Percentiles rank a stretch among this genome's conserved stretches.
Conservation (phyloP, 2,797 vertebrate species). For the Holocentrus rufus region DNA sequence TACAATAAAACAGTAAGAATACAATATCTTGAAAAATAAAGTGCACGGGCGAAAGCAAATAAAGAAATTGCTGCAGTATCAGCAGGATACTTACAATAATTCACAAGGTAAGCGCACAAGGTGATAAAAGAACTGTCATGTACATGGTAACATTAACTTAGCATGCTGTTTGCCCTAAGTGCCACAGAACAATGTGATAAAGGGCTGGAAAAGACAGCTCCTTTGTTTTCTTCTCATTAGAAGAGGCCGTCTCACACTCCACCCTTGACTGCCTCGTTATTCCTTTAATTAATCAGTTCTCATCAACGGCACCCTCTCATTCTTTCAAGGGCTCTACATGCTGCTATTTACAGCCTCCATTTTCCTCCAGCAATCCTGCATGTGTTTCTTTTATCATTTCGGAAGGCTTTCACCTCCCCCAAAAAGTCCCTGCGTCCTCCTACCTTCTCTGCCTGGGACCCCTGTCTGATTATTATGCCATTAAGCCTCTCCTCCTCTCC, state of each 20-base stretch:
- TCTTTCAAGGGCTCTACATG: conserved; percentile 79
- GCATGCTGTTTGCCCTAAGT: conserved; percentile 66
- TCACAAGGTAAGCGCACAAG: conserved; percentile 64
- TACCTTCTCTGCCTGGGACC: conserved; percentile 76
- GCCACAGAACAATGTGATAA: conserved; percentile 74
- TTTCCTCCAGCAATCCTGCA: conserved; percentile 66
- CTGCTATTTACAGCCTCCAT: conserved; percentile 66
- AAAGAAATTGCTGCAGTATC: conserved; percentile 15
- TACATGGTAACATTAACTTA: conserved; percentile 64
- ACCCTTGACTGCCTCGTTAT: conserved; percentile 83
- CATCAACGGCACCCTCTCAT: conserved; percentile 78
- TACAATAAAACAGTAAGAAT: conserved; percentile 1
- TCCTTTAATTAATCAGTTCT: conserved; percentile 86
- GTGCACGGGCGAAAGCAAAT: background rate
- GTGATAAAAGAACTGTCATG: conserved; percentile 61
- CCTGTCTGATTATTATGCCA: conserved; percentile 89
- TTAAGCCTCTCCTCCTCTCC: conserved; percentile 82
- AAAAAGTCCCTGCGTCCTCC: conserved; percentile 75
- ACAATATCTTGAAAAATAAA: background rate
- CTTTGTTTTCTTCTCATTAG: conserved; percentile 84
- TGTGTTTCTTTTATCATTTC: conserved; percentile 75
- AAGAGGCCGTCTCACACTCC: conserved; percentile 78
- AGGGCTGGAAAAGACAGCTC: conserved; percentile 75
- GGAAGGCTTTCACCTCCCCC: conserved; percentile 64
- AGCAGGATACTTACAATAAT: background rate